Conservation (phyloP, 2,888 invertebrate species). For the Rhogogaster chlorosoma region DNA sequence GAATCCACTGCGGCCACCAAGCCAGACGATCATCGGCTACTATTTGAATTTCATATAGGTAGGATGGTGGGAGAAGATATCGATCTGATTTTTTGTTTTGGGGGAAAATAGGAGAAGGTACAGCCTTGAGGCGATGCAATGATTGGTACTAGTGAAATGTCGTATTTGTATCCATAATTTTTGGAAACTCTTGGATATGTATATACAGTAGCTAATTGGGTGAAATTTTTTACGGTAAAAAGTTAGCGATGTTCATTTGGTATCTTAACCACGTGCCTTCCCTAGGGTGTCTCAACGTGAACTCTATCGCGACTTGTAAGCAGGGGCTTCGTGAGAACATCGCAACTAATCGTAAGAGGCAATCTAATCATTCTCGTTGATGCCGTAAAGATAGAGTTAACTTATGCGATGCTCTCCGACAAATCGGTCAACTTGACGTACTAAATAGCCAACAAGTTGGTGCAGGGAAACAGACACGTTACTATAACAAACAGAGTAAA, state of each 20-base stretch:
- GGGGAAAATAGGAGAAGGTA: neutral
- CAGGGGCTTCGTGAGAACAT: neutral
- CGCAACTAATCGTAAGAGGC: constrained; percentile 6
- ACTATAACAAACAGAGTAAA: constrained; percentile 21
- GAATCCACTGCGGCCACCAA: neutral
- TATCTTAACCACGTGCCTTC: neutral
- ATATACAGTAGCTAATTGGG: neutral
- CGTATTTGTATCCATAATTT: neutral
- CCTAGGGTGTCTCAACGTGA: constrained; percentile 1
- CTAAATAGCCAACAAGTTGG: constrained; percentile 24
- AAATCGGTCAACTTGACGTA: constrained; percentile 19
- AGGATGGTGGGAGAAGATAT: neutral
- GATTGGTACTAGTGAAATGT: neutral
- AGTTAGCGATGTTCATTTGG: neutral
- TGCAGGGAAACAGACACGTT: neutral
- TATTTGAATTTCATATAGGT: neutral
- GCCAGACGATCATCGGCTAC: neutral
- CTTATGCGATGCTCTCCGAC: neutral
- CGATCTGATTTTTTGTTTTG: neutral
- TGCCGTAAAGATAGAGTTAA: neutral
- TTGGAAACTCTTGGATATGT: neutral
- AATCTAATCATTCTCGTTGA: constrained; percentile 11
- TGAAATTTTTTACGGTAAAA: neutral
- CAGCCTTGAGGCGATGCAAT: neutral
- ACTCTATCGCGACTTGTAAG: constrained; percentile 15